Percentiles rank a stretch among this genome's conserved stretches.
phyloP scores from a whole-genome alignment of 2,888 invertebrate genomes.

The Orthosia gothica region DNA sequence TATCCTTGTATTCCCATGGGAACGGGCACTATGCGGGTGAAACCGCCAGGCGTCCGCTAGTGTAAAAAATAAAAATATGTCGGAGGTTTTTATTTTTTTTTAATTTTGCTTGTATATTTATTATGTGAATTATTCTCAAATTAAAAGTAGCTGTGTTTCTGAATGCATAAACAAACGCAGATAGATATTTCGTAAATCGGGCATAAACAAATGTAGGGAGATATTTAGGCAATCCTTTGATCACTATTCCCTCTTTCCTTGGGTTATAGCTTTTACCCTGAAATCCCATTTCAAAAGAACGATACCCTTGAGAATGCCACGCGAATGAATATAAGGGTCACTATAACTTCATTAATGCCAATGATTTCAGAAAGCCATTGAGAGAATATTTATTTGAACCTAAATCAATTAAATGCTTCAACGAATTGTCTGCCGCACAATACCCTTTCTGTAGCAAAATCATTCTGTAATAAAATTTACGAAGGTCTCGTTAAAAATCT shows the following conservation, averaged over 20 bases:
- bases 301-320: slow-evolving; percentile 6
- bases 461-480: slow-evolving; percentile 27
- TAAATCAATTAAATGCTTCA: slow-evolving; percentile 61
- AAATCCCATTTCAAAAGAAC: not conserved
- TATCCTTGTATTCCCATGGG: too few relatives aligned
- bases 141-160: not conserved
- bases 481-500: slow-evolving; percentile 39
- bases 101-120: too few relatives aligned
- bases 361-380: slow-evolving; percentile 37
- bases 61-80: too few relatives aligned
- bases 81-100: too few relatives aligned
- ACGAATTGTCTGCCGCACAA: slow-evolving; percentile 55
- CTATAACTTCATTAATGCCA: slow-evolving; percentile 33
- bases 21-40: too few relatives aligned
- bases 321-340: slow-evolving; percentile 16
- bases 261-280: not conserved
- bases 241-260: not conserved
- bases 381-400: slow-evolving; percentile 54
- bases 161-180: not conserved
- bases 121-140: too few relatives aligned
- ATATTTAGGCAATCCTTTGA: slow-evolving; percentile 7
- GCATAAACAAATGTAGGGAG: not conserved
- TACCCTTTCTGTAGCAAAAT: slow-evolving; percentile 43
- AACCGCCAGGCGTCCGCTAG: too few relatives aligned
- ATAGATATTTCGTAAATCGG: not conserved